Evolutionary conservation across 2,797 vertebrate genomes (phyloP).

Genomic region (Halcyon smyrnensis): DNA sequence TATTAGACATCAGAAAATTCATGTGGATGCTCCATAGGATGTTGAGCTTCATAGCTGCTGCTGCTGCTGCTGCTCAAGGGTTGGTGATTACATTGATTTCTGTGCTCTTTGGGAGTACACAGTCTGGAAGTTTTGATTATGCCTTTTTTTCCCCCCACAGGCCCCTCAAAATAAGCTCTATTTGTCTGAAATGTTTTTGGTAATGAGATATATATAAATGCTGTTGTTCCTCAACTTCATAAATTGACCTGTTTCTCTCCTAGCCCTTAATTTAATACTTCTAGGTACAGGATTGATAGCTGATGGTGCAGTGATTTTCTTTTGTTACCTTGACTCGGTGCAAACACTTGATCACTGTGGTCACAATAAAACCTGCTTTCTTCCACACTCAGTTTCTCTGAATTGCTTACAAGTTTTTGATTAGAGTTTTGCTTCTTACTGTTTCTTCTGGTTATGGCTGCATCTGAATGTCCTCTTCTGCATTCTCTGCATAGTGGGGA

Average conservation of each 20-base stretch:
- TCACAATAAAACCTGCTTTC: neutral
- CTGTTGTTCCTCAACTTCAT: neutral
- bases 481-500: neutral
- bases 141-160: neutral
- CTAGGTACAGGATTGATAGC: neutral
- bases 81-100: neutral
- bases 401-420: slow-evolving; percentile 1
- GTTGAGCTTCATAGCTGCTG: neutral
- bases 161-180: neutral
- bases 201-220: neutral
- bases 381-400: neutral
- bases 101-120: neutral
- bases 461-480: neutral
- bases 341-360: neutral
- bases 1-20: neutral
- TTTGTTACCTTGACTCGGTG: neutral
- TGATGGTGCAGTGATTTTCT: neutral
- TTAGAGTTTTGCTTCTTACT: neutral
- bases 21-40: neutral
- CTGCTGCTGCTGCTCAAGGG: neutral
- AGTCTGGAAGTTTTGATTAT: neutral
- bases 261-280: neutral
- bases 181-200: neutral
- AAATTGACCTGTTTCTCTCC: neutral
- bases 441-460: neutral